A percentile compares a stretch with the other conserved stretches of the same genome.
phyloP scores from a whole-genome alignment of 2,113 vertebrate species.

The Neogobius melanostomus region DNA sequence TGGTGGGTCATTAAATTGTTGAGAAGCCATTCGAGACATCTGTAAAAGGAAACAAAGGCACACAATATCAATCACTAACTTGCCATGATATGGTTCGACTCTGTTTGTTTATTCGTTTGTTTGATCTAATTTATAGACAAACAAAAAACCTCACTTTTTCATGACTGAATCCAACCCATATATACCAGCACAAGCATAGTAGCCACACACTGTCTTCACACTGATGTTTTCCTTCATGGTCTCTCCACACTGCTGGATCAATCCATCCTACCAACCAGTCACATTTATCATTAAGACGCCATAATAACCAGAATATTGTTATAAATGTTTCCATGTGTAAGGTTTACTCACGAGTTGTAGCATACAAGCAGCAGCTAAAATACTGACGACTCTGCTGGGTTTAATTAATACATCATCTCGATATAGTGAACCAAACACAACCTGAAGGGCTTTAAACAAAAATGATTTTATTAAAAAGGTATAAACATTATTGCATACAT shows the following conservation, averaged over 20 bases:
- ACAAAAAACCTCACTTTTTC: slow-evolving; percentile 82
- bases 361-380: slow-evolving; percentile 95
- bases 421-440: slow-evolving; percentile 95
- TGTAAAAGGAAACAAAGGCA: slow-evolving; percentile 53
- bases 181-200: slow-evolving; percentile 86
- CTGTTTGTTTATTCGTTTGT: too few species aligned
- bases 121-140: background rate
- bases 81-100: background rate
- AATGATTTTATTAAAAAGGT: background rate
- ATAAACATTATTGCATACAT: background rate
- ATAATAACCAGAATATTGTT: background rate
- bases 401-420: slow-evolving; percentile 95
- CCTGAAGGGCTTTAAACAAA: slow-evolving; percentile 82
- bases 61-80: background rate
- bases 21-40: slow-evolving; percentile 97
- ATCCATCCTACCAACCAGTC: slow-evolving; percentile 82
- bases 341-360: slow-evolving; percentile 88
- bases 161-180: slow-evolving; percentile 94
- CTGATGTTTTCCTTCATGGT: slow-evolving; percentile 98
- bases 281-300: slow-evolving; percentile 7
- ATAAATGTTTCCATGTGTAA: background rate
- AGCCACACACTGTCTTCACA: slow-evolving; percentile 90
- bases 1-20: slow-evolving; percentile 98
- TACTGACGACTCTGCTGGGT: slow-evolving; percentile 89
- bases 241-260: slow-evolving; percentile 96